phyloP scores from a whole-genome alignment of 2,888 invertebrate genomes.

The Chloroclystis v-ata region DNA sequence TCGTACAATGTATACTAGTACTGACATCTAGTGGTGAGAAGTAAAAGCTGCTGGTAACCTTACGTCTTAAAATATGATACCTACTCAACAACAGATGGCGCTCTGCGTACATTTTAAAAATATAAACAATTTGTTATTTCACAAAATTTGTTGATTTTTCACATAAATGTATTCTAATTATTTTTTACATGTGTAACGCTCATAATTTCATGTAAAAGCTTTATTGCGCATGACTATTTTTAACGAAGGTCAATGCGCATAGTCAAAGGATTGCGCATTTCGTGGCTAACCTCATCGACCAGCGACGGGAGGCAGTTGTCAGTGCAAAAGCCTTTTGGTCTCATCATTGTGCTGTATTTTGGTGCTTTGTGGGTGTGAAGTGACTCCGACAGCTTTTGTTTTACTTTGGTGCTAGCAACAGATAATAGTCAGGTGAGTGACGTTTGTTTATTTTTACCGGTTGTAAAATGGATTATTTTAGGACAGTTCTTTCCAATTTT shows the following conservation, averaged over 20 bases:
- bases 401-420: slow-evolving; percentile 51
- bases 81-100: slow-evolving; percentile 36
- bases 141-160: background rate
- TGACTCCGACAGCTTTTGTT: slow-evolving; percentile 54
- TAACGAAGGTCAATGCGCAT: slow-evolving; percentile 69
- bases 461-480: background rate
- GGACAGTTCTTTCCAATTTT: background rate
- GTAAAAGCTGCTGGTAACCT: slow-evolving; percentile 10
- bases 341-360: slow-evolving; percentile 64
- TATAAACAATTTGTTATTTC: background rate
- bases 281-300: slow-evolving; percentile 65
- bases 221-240: slow-evolving; percentile 65
- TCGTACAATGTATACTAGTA: too few species aligned
- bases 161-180: background rate
- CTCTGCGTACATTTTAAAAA: background rate
- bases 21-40: slow-evolving; percentile 32
- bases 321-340: slow-evolving; percentile 56
- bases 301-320: slow-evolving; percentile 56
- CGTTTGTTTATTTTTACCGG: slow-evolving; percentile 28
- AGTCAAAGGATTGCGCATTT: slow-evolving; percentile 77
- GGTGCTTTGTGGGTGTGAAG: slow-evolving; percentile 70
- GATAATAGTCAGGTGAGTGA: slow-evolving; percentile 55
- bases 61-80: too few species aligned
- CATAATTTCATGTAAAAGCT: background rate
- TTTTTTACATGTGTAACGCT: background rate